These are phyloP conservation scores for Channallabes apus DNA, from an alignment of 2,797 vertebrate genomes.

Conservation along the genomic window DNA sequence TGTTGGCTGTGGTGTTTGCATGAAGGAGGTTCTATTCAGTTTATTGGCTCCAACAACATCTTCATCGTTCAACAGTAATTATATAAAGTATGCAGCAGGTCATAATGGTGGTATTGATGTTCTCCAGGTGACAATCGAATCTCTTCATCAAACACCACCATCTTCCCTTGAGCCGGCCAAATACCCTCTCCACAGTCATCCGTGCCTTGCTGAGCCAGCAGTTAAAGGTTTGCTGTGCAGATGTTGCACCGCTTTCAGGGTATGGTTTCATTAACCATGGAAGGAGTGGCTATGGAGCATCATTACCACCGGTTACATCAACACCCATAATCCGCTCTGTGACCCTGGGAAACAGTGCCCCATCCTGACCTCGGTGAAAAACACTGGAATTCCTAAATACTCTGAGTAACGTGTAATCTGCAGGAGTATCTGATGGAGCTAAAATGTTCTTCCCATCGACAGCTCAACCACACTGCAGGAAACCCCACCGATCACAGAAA, in stretches of 20 bases:
- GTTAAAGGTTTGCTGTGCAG: conserved; percentile 28
- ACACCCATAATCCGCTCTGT: conserved; percentile 31
- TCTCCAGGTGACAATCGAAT: conserved; percentile 18
- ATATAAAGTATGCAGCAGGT: conserved; percentile 26
- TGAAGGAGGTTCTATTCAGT: neutral
- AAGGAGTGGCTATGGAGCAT: conserved; percentile 33
- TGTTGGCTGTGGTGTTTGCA: neutral
- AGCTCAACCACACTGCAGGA: no score
- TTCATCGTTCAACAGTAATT: conserved; percentile 25
- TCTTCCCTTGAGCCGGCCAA: conserved; percentile 22
- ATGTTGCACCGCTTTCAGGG: conserved; percentile 14
- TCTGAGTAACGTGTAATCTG: neutral
- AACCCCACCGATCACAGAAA: no score
- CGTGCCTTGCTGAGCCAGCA: conserved; percentile 14
- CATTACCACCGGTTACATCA: conserved; percentile 33
- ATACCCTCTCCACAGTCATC: conserved; percentile 21
- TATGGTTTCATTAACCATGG: conserved; percentile 38
- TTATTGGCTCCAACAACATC: conserved; percentile 23
- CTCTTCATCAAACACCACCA: conserved; percentile 29
- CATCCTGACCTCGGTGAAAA: neutral
- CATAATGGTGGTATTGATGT: conserved; percentile 10
- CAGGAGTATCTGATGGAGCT: no score
- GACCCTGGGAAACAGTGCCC: neutral
- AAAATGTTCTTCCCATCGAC: no score
- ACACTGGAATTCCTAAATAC: conserved; percentile 26